phyloP scores from a whole-genome alignment of 2,113 vertebrate genomes.

The Leptodactylus fuscus region DNA sequence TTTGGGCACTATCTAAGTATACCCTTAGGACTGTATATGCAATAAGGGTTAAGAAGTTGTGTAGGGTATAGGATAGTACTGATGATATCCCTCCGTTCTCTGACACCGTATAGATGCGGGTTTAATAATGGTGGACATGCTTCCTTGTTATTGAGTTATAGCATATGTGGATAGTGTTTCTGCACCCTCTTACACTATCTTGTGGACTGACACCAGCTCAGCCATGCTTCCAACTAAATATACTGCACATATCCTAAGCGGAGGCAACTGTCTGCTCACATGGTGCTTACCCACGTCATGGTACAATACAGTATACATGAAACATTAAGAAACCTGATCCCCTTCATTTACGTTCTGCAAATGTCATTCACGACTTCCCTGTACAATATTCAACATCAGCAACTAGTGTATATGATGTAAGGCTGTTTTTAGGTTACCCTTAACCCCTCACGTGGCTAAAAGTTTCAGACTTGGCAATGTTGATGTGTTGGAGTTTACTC shows the following conservation, averaged over 20 bases:
- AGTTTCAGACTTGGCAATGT: neutral
- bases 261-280: neutral
- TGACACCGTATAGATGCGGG: too few relatives aligned
- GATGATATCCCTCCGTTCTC: too few relatives aligned
- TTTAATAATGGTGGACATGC: too few relatives aligned
- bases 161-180: neutral
- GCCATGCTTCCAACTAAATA: neutral
- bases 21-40: neutral
- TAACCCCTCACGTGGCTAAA: neutral
- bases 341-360: neutral
- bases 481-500: neutral
- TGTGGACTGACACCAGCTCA: neutral
- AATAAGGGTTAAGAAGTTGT: too few relatives aligned
- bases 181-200: neutral
- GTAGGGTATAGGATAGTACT: too few relatives aligned
- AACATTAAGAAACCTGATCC: conserved; percentile 18
- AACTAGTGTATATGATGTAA: neutral
- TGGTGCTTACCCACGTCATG: neutral
- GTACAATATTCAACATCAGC: neutral
- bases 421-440: neutral
- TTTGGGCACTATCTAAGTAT: neutral
- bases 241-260: neutral
- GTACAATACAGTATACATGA: neutral
- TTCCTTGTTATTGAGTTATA: neutral
- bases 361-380: neutral